These are phyloP conservation scores for Agriopis marginaria DNA, from an alignment of 2,888 invertebrate genomes.

Conservation along the genomic window DNA sequence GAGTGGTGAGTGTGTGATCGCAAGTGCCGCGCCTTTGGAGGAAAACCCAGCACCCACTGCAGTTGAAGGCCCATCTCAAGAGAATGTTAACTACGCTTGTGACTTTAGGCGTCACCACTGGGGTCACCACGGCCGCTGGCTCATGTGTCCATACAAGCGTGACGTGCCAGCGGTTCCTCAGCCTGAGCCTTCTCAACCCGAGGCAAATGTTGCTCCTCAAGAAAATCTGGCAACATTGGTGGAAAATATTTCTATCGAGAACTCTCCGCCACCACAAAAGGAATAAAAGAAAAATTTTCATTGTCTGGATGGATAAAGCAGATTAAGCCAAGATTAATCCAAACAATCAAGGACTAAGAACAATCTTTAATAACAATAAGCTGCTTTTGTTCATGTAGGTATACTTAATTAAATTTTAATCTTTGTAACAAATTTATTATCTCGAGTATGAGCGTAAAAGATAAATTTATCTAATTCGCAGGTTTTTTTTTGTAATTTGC, in stretches of 20 bases:
- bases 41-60: slow-evolving; percentile 17
- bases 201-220: slow-evolving; percentile 35
- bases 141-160: slow-evolving; percentile 11
- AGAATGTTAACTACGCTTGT: slow-evolving; percentile 25
- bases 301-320: slow-evolving; percentile 3
- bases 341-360: slow-evolving; percentile 14
- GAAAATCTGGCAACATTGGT: slow-evolving; percentile 50
- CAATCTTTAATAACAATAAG: slow-evolving; percentile 7
- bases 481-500: slow-evolving; percentile 19
- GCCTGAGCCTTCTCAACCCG: slow-evolving; percentile 42
- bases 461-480: slow-evolving; percentile 7
- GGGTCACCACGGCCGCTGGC: slow-evolving; percentile 24
- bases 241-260: slow-evolving; percentile 47
- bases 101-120: slow-evolving; percentile 33
- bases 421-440: background rate
- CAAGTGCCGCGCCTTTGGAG: slow-evolving; percentile 31
- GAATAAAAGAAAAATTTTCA: slow-evolving; percentile 31
- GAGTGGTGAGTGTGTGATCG: slow-evolving; percentile 29
- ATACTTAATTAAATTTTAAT: background rate
- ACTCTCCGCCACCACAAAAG: slow-evolving; percentile 27
- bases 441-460: slow-evolving; percentile 1
- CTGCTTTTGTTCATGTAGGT: slow-evolving; percentile 33
- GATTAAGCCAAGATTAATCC: slow-evolving; percentile 3
- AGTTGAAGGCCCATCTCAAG: slow-evolving; percentile 23
- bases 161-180: slow-evolving; percentile 27